Conservation (phyloP, 2,888 invertebrate species). For the Watsonalla cultraria region DNA sequence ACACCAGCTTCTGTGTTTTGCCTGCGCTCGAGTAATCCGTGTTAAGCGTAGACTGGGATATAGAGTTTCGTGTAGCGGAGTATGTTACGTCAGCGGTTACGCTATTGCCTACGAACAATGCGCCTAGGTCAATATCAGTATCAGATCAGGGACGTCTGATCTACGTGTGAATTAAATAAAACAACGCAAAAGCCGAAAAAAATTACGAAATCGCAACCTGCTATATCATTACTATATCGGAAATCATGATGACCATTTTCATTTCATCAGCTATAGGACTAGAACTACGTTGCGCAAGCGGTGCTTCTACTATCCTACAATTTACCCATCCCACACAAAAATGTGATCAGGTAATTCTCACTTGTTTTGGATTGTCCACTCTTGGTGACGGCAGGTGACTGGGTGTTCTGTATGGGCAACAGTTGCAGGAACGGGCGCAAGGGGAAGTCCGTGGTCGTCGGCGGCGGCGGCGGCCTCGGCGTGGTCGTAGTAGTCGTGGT, state of each 20-base stretch:
- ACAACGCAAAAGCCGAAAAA: no score
- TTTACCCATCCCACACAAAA: conserved; percentile 9
- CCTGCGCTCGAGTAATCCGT: conserved; percentile 52
- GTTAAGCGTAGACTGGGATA: conserved; percentile 35
- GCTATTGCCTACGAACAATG: conserved; percentile 42
- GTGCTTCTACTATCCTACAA: not conserved
- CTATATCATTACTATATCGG: no score
- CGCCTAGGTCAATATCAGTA: conserved; percentile 37
- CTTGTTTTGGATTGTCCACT: conserved; percentile 47
- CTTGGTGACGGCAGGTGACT: conserved; percentile 28
- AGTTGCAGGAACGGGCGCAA: conserved; percentile 63
- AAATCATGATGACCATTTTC: no score
- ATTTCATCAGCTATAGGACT: no score
- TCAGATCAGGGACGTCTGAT: not conserved
- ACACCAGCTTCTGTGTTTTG: conserved; percentile 63
- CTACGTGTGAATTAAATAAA: no score
- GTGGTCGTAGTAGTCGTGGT: conserved; percentile 54
- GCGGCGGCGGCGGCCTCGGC: conserved; percentile 40
- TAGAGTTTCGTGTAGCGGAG: conserved; percentile 35
- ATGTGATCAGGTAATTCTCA: conserved; percentile 18
- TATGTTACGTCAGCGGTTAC: conserved; percentile 44
- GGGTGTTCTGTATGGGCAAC: conserved; percentile 58
- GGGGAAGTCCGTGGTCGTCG: conserved; percentile 34
- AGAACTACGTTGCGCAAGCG: no score
- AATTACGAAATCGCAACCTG: no score